Conservation (phyloP, 2,113 vertebrate genomes). For the Osmerus mordax region DNA sequence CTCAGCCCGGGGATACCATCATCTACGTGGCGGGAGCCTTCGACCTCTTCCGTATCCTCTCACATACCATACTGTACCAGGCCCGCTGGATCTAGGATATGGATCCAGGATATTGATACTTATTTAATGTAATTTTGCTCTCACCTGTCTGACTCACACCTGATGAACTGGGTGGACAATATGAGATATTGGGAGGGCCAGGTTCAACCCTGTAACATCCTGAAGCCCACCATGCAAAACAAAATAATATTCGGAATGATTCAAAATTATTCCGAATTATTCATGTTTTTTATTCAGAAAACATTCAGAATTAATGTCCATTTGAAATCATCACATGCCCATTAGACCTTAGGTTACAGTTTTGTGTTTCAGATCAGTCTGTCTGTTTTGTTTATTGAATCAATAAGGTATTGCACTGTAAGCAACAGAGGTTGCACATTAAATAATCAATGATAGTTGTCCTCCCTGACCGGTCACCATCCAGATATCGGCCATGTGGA, state of each 20-base stretch:
- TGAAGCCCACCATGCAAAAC: not conserved
- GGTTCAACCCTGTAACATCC: not conserved
- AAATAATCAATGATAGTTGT: not conserved
- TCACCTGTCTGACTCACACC: too few species aligned
- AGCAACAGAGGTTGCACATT: too few species aligned
- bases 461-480: constrained; percentile 56
- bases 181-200: not conserved
- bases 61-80: not conserved
- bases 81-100: too few species aligned
- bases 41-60: constrained; percentile 95
- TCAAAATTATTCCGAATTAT: too few species aligned
- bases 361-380: too few species aligned
- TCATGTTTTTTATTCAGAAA: too few species aligned
- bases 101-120: too few species aligned
- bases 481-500: constrained; percentile 95
- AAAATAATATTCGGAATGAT: not conserved
- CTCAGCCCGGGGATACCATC: constrained; percentile 86
- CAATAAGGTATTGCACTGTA: not conserved
- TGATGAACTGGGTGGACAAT: not conserved
- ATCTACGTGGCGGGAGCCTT: constrained; percentile 96
- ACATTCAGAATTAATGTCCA: too few species aligned
- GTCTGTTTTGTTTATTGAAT: not conserved
- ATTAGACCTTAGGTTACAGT: too few species aligned
- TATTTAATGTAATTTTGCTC: too few species aligned
- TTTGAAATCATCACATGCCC: too few species aligned